Evolutionary conservation across 2,888 invertebrate species (phyloP), one percentile per base, ranked within the genome.

Genomic region (Blastobasis adustella): DNA sequence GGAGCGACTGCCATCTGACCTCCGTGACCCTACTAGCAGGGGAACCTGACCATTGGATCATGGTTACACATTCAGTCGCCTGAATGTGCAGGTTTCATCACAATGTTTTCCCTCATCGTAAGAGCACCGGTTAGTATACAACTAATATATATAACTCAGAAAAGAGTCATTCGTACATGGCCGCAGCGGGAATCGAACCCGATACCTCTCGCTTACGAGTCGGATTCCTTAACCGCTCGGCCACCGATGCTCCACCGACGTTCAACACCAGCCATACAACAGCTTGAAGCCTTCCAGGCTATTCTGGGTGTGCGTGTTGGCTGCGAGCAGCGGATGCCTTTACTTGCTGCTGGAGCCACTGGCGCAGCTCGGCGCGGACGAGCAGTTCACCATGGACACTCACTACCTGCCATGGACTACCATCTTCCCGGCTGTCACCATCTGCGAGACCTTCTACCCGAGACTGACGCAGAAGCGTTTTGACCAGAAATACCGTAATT

Each of bases 331-430:
- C 73, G 79, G 82, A 1, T 90, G 90, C 10, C 82, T 92, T 1
- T 81, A 78, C 37, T 50, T 83, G 0, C 71, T 92, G 56, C 82
- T 93, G 56, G 58, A 63, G 39, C 82, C 51, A 62, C 74, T 82
- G 1, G 81, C 88, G 44, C 89, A 88, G 54, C 71, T 86, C 40
- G 80, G 85, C n/a, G 86, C 88, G 53, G 86, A 90, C 2, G 88
- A 92, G 9, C 91, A 90, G 66, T 92, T 92, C 60, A 91, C 91
- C 0, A 86, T 89, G 0, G 92, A 92, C 59, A 92, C 92, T 0
- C 84, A 81, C 46, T 92, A 91, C 62, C 65, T 92, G 10, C 71
- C 88, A 43, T 92, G 92, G 91, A 81, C 88, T 54, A 91, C 91
- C 0, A 74, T 82, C 1, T 92, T 93, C 65, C 92, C 93, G 0